These are phyloP conservation scores for Amiota mariae DNA, from an alignment of 2,888 invertebrate species.

Conservation along the genomic window DNA sequence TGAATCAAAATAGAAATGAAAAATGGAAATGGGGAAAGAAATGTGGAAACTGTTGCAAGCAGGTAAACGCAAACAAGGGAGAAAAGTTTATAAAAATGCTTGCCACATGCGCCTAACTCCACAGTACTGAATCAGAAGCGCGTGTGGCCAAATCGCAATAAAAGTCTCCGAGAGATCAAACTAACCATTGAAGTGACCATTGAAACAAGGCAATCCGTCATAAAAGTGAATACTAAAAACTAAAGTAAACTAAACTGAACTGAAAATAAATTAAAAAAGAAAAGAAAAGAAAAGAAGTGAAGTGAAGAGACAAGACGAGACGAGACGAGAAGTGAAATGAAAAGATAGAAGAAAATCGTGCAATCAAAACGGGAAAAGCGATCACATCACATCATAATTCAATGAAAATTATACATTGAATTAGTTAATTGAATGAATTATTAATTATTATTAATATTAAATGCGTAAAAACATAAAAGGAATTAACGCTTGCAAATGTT, in stretches of 20 bases:
- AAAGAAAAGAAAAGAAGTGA: constrained; percentile 11
- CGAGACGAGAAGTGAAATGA: constrained; percentile 3
- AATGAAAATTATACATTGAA: constrained; percentile 22
- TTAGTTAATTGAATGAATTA: constrained; percentile 38
- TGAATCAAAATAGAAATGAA: constrained; percentile 19
- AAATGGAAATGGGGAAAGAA: constrained; percentile 37
- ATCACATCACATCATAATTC: constrained; percentile 24
- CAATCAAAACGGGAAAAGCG: constrained; percentile 30
- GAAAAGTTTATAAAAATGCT: constrained; percentile 64
- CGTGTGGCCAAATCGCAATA: constrained; percentile 32
- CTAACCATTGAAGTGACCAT: background rate
- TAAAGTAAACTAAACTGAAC: constrained; percentile 32
- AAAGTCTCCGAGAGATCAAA: too few relatives aligned
- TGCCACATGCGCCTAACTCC: constrained; percentile 61
- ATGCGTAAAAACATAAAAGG: constrained; percentile 48
- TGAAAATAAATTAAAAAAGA: constrained; percentile 26
- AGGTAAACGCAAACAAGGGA: constrained; percentile 40
- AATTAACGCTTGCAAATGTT: constrained; percentile 56
- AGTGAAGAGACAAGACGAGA: constrained; percentile 8
- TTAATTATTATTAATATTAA: constrained; percentile 46
- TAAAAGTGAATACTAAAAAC: constrained; percentile 18
- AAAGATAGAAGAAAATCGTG: constrained; percentile 40
- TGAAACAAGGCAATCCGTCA: constrained; percentile 29
- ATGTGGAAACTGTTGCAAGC: constrained; percentile 48
- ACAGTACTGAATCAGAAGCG: constrained; percentile 56